Evolutionary conservation across 2,797 vertebrate genomes (phyloP), one percentile per base, ranked within the genome.

Genomic region (Mareca strepera): DNA sequence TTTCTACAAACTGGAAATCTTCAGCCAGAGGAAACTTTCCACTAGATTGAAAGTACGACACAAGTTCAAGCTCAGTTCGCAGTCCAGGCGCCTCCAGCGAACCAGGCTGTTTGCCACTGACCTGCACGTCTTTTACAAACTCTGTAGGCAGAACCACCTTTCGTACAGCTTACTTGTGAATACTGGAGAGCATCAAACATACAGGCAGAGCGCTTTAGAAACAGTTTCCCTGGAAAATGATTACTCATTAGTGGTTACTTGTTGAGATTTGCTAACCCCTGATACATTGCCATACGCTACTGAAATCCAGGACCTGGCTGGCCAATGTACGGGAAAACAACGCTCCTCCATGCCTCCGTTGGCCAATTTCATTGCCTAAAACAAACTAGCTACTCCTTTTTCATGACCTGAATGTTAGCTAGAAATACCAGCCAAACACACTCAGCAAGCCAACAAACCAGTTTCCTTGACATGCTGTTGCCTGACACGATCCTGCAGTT

Each of bases 11-110:
- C 52, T n/a, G 15, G 53, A 72, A 72, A 22, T 50, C 17, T 91
- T 86, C 44, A 69, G 50, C 15, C 33, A 44, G 81, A 81, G 37
- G 37, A 94, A 88, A 80, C 15, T 29, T 46, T 88, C 50, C 23
- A 11, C 46, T 31, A 16, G 7, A 12, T 1, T 50, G 28, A 58
- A 88, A 75, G 55, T 15, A 25, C 0, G 12, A 70, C 5, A 41
- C 41, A 75, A 1, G 1, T 15, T 87, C 41, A 73, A 83, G 18
- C 18, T 70, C 56, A 39, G 63, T 16, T 35, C 0, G 0, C 3
- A 73, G 50, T 3, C 11, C 46, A 76, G 74, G 33, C 29, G 22
- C 29, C 35, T 67, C 33, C 29, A 22, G 28, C 62, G 53, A 41
- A 1, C 26, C 0, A 10, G 12, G n/a, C 20, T 70, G 26, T 39